Conservation (phyloP, 2,888 invertebrate genomes). For the Margaritifera margaritifera region DNA sequence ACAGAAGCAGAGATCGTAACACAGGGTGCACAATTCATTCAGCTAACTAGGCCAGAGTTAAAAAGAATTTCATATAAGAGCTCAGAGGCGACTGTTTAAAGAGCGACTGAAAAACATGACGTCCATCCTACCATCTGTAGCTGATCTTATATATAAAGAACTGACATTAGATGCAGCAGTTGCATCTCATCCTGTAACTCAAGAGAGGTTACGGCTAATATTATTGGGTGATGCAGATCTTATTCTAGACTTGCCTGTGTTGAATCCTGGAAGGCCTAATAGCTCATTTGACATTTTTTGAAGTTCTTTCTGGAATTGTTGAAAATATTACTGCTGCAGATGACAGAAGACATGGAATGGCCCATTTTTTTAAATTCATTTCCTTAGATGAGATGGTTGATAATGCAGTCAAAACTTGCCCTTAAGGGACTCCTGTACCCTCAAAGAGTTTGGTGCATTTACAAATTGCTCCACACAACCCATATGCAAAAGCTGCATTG, state of each 20-base stretch:
- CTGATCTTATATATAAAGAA: no score
- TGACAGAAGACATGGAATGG: slow-evolving; percentile 19
- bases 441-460: slow-evolving; percentile 30
- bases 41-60: neutral
- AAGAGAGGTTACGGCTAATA: neutral
- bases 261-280: slow-evolving; percentile 24
- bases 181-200: no score
- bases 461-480: slow-evolving; percentile 34
- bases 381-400: slow-evolving; percentile 16
- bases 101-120: no score
- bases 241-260: slow-evolving; percentile 12
- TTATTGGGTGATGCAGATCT: slow-evolving; percentile 9
- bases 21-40: no score
- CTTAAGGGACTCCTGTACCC: slow-evolving; percentile 22
- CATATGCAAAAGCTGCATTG: slow-evolving; percentile 22
- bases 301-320: slow-evolving; percentile 14
- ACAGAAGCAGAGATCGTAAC: slow-evolving; percentile 3
- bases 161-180: no score
- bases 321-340: slow-evolving; percentile 25
- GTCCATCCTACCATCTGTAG: no score
- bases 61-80: no score
- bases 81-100: no score
- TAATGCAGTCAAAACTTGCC: slow-evolving; percentile 19
- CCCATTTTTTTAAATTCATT: slow-evolving; percentile 19
- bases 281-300: slow-evolving; percentile 26